phyloP scores from a whole-genome alignment of 2,797 vertebrate species.

The Enteromius unitaeniatus region DNA sequence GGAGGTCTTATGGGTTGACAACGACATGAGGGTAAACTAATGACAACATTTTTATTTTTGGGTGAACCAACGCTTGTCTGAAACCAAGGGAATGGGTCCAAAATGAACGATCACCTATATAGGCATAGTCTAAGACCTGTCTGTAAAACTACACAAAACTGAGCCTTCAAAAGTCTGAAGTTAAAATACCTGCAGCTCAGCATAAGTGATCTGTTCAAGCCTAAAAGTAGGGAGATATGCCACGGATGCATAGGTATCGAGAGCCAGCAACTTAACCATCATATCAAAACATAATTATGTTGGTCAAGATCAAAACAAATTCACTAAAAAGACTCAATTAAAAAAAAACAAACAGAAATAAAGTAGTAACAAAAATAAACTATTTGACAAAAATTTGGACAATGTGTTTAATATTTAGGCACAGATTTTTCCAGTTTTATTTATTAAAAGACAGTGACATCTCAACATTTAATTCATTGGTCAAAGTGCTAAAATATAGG shows the following conservation, averaged over 20 bases:
- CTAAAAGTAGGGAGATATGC: not conserved
- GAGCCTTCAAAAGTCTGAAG: not conserved
- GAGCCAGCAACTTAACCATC: not conserved
- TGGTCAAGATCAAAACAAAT: not conserved
- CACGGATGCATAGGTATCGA: not conserved
- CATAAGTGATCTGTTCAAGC: not conserved
- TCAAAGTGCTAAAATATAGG: conserved; percentile 32
- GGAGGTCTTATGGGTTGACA: no score
- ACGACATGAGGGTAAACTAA: no score
- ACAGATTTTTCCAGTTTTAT: conserved; percentile 21
- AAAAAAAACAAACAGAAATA: not conserved
- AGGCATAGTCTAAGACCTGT: no score
- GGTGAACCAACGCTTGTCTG: no score
- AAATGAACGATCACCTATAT: no score
- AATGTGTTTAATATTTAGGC: not conserved
- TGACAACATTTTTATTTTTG: no score
- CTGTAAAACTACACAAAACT: not conserved
- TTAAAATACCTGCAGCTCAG: not conserved
- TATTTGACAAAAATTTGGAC: not conserved
- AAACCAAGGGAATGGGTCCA: no score
- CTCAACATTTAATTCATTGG: not conserved
- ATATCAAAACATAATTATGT: not conserved
- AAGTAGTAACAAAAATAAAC: not conserved
- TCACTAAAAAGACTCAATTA: not conserved
- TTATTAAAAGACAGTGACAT: conserved; percentile 26